phyloP scores from a whole-genome alignment of 2,797 vertebrate genomes.

The Alcedo atthis region DNA sequence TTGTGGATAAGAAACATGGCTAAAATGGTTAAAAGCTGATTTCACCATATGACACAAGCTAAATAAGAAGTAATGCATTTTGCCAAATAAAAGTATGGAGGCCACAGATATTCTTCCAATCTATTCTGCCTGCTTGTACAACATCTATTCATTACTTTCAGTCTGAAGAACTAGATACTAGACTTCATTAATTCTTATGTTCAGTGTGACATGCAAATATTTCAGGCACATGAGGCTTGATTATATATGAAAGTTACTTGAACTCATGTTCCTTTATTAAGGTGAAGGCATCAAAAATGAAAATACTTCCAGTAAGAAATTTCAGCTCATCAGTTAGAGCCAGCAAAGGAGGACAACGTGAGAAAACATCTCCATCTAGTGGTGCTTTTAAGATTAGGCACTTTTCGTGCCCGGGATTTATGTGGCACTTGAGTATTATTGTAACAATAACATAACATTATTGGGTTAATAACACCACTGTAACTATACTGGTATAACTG shows the following conservation, averaged over 20 bases:
- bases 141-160: neutral
- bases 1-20: neutral
- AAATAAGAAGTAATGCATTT: neutral
- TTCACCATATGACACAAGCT: neutral
- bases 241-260: neutral
- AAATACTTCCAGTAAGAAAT: rapidly evolving
- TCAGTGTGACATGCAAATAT: neutral
- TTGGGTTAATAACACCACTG: rapidly evolving
- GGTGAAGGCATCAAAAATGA: neutral
- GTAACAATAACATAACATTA: rapidly evolving
- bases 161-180: neutral
- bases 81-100: rapidly evolving
- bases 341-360: neutral
- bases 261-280: neutral
- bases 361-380: slow-evolving; percentile 57
- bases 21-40: neutral
- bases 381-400: neutral
- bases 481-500: neutral
- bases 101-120: neutral
- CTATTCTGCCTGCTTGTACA: neutral
- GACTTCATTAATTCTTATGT: neutral
- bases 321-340: rapidly evolving
- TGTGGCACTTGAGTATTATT: rapidly evolving
- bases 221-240: neutral
- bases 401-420: rapidly evolving